These are phyloP conservation scores for Hymenopus coronatus DNA, from an alignment of 2,888 invertebrate genomes.

Conservation along the genomic window DNA sequence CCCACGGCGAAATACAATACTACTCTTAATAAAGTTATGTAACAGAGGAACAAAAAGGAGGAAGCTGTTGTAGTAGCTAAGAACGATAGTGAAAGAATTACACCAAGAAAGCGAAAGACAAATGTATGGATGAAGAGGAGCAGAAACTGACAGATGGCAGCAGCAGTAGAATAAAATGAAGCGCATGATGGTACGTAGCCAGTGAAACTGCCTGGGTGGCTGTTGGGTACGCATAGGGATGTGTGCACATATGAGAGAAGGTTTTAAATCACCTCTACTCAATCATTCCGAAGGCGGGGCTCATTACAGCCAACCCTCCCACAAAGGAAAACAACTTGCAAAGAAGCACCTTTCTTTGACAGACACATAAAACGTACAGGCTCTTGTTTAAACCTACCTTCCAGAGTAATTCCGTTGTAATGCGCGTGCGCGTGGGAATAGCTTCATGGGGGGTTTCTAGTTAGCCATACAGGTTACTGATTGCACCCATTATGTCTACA, in stretches of 20 bases:
- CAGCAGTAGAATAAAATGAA: neutral
- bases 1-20: too few relatives aligned
- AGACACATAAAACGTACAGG: neutral
- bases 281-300: neutral
- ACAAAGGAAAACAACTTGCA: neutral
- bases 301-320: neutral
- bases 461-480: too few relatives aligned
- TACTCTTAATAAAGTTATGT: too few relatives aligned
- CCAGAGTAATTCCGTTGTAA: neutral
- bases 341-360: neutral
- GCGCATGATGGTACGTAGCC: neutral
- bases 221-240: neutral
- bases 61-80: too few relatives aligned
- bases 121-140: neutral
- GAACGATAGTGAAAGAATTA: neutral
- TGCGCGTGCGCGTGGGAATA: too few relatives aligned
- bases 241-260: neutral
- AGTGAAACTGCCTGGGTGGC: neutral
- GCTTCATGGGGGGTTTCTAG: too few relatives aligned
- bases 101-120: neutral
- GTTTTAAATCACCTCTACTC: neutral
- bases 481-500: too few relatives aligned
- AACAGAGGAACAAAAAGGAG: too few relatives aligned
- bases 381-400: neutral
- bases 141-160: neutral